A percentile compares a stretch with the other conserved stretches of the same genome.
These are phyloP conservation scores for Micromys minutus DNA, from an alignment of 2,113 vertebrate genomes.

Conservation along the genomic window DNA sequence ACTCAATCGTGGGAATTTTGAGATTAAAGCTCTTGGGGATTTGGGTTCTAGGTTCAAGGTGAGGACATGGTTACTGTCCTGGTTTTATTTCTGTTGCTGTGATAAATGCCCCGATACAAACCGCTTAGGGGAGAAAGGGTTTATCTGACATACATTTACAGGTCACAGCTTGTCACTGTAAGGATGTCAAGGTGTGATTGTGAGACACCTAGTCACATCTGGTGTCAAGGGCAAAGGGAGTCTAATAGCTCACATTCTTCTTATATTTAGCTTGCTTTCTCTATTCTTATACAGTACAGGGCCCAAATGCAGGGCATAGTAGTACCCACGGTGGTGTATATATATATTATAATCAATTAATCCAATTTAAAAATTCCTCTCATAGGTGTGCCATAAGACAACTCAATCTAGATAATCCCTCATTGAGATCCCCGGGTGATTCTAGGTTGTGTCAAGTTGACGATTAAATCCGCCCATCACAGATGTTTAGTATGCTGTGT, in stretches of 20 bases:
- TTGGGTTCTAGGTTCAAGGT: neutral
- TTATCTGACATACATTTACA: neutral
- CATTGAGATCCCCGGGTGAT: neutral
- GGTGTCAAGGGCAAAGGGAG: neutral
- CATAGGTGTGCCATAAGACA: neutral
- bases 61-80: neutral
- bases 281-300: neutral
- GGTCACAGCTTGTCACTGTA: neutral
- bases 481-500: neutral
- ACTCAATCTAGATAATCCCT: neutral
- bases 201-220: neutral
- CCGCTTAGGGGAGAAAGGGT: neutral
- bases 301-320: neutral
- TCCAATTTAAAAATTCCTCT: neutral
- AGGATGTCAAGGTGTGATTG: neutral
- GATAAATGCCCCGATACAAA: neutral
- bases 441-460: neutral
- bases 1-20: neutral
- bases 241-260: too few species aligned
- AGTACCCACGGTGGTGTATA: neutral
- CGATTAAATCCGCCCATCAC: neutral
- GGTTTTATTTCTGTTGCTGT: neutral
- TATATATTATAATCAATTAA: too few species aligned
- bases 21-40: neutral
- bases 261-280: neutral